Conservation (phyloP, 1,140 invertebrate genomes). For the Neotoxoptera formosana region DNA sequence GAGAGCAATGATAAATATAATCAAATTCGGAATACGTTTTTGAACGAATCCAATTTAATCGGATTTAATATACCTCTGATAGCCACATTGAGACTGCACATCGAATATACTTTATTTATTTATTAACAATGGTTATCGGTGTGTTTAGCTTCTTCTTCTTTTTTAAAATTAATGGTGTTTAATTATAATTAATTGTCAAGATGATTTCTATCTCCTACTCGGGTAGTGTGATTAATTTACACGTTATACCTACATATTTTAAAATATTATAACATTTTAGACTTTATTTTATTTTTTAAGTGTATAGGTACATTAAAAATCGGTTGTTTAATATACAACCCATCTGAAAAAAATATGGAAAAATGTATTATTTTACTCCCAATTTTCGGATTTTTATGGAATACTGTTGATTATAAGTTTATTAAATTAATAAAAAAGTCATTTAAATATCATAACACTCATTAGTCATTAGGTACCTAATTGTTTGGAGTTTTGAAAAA, state of each 20-base stretch:
- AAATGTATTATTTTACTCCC: too few relatives aligned
- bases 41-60: background rate
- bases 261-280: background rate
- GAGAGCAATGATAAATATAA: background rate
- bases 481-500: too few relatives aligned
- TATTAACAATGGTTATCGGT: background rate
- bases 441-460: too few relatives aligned
- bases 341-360: too few relatives aligned
- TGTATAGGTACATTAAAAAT: too few relatives aligned
- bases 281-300: background rate
- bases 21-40: slow-evolving; percentile 1
- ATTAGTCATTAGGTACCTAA: too few relatives aligned
- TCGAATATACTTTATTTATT: background rate
- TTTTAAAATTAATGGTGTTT: background rate
- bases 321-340: too few relatives aligned
- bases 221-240: background rate
- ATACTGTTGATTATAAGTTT: too few relatives aligned
- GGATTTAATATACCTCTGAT: background rate
- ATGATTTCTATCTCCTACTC: background rate
- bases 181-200: background rate
- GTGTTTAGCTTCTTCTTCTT: background rate
- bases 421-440: too few relatives aligned
- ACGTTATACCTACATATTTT: background rate
- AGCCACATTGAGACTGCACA: background rate
- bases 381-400: too few relatives aligned